Evolutionary conservation across 2,797 vertebrate species (phyloP).

Genomic region (Amblyraja radiata): DNA sequence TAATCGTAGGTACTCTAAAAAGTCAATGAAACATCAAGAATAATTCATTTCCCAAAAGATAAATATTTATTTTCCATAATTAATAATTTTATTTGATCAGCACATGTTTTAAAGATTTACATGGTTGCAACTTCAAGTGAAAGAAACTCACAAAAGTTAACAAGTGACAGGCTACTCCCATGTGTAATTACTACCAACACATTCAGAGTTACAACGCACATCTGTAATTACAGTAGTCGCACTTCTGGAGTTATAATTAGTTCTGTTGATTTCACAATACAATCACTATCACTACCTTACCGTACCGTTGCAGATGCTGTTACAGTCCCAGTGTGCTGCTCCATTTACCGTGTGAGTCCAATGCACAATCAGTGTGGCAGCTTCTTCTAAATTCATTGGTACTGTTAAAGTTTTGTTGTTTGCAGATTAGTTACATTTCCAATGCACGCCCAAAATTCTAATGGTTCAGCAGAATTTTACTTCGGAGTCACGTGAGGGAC

Average conservation of each 20-base stretch:
- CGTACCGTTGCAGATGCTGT: neutral
- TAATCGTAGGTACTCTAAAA: neutral
- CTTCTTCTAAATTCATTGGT: neutral
- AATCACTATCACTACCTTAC: neutral
- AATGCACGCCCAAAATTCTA: neutral
- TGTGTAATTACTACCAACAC: neutral
- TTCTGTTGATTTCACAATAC: neutral
- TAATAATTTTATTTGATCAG: neutral
- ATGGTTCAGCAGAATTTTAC: too few relatives aligned
- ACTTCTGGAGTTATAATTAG: neutral
- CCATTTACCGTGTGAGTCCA: neutral
- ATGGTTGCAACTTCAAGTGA: neutral
- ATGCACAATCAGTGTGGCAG: neutral
- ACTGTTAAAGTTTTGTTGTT: neutral
- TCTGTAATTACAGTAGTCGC: neutral
- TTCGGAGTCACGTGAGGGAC: too few relatives aligned
- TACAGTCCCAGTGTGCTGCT: neutral
- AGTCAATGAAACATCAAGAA: neutral
- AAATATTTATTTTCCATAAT: neutral
- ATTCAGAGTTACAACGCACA: neutral
- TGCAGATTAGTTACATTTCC: neutral
- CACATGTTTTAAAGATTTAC: neutral
- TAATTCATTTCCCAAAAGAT: neutral
- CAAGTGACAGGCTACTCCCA: neutral
- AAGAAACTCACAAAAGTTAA: neutral